These are phyloP conservation scores for Theristicus caerulescens DNA, from an alignment of 2,113 vertebrate species.

Conservation along the genomic window DNA sequence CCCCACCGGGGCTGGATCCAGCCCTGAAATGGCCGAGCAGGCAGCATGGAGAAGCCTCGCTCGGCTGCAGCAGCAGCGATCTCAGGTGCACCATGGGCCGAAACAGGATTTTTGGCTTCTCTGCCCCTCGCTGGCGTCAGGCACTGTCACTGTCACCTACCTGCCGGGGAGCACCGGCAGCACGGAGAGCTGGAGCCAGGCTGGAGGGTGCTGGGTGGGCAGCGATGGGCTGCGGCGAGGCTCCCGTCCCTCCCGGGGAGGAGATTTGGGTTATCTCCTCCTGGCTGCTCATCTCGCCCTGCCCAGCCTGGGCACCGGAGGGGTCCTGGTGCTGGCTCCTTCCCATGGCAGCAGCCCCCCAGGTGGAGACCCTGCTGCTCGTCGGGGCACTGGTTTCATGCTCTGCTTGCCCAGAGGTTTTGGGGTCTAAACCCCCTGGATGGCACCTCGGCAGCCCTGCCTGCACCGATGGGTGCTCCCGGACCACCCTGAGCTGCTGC, in stretches of 20 bases:
- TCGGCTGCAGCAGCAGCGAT: rapidly evolving
- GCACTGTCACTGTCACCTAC: not conserved
- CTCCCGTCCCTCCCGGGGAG: not conserved
- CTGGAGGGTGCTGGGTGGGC: not conserved
- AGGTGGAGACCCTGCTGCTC: not conserved
- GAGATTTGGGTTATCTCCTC: not conserved
- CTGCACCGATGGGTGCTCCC: not conserved
- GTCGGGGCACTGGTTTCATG: not conserved
- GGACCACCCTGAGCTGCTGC: not conserved
- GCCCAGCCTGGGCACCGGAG: not conserved
- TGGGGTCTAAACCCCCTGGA: not conserved
- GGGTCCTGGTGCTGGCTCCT: not conserved
- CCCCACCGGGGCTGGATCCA: not conserved
- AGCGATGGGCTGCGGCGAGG: rapidly evolving
- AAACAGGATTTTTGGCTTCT: not conserved
- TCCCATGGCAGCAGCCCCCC: not conserved
- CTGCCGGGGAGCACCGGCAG: not conserved
- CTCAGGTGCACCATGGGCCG: not conserved
- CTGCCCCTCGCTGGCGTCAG: not conserved
- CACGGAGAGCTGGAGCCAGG: not conserved
- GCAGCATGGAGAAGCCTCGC: not conserved
- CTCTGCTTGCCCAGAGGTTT: not conserved
- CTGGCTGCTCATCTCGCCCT: not conserved
- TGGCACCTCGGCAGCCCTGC: not conserved
- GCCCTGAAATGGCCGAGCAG: not conserved